Evolutionary conservation across 2,888 invertebrate species (phyloP).

Genomic region (Ephialtes manifestator): DNA sequence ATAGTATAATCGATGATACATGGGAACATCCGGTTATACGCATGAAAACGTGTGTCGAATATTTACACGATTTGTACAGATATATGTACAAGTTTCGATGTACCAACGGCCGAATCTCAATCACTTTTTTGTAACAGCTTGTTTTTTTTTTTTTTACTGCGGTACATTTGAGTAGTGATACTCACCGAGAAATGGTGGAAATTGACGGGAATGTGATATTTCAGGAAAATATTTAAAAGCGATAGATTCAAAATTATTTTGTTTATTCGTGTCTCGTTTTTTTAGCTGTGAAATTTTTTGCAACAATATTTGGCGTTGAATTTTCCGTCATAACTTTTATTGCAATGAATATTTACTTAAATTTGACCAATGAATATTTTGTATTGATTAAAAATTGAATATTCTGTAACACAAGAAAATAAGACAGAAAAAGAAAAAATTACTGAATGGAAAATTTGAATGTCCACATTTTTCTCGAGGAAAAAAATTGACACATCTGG

Average conservation of each 20-base stretch:
- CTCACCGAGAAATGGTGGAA: not conserved
- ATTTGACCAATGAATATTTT: not conserved
- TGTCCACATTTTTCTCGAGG: too few relatives aligned
- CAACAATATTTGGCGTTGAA: not conserved
- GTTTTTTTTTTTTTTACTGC: not conserved
- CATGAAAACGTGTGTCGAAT: slow-evolving; percentile 7
- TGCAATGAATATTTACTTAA: not conserved
- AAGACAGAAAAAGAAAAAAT: not conserved
- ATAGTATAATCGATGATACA: slow-evolving; percentile 25
- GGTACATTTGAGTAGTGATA: not conserved
- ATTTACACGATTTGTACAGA: slow-evolving; percentile 3
- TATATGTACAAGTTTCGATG: not conserved
- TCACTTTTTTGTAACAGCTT: not conserved
- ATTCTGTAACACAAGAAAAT: too few relatives aligned
- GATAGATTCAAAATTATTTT: too few relatives aligned
- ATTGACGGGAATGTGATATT: not conserved
- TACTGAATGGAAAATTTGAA: too few relatives aligned
- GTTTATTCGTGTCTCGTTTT: not conserved
- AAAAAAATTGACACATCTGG: too few relatives aligned
- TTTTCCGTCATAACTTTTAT: not conserved
- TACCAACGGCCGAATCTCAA: not conserved
- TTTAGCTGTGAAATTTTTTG: too few relatives aligned
- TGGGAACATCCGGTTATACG: slow-evolving; percentile 5
- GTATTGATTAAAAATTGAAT: too few relatives aligned
- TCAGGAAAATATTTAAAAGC: too few relatives aligned